Conservation (phyloP, 2,797 vertebrate genomes). For the Onychomys arenicola region DNA sequence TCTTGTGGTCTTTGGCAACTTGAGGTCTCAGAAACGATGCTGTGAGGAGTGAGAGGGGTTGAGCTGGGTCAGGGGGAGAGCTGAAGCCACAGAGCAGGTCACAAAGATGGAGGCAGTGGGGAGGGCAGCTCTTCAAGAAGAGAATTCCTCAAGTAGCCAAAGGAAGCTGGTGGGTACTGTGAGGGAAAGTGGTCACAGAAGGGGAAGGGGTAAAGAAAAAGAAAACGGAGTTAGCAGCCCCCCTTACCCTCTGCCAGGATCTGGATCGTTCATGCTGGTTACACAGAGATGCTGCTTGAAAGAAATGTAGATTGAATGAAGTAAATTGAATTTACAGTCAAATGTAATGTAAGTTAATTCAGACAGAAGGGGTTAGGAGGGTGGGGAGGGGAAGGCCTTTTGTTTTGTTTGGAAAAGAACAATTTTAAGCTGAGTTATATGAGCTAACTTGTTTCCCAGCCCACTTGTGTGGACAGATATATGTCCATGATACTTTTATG, state of each 20-base stretch:
- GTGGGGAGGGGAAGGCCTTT: neutral
- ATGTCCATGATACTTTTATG: neutral
- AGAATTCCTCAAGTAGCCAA: neutral
- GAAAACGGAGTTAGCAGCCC: slow-evolving; percentile 1
- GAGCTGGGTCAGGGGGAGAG: slow-evolving; percentile 23
- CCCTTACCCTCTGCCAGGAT: neutral
- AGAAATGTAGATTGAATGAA: slow-evolving; percentile 50
- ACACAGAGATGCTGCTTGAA: neutral
- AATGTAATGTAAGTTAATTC: slow-evolving; percentile 66
- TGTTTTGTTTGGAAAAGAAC: slow-evolving; percentile 20
- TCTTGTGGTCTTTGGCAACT: slow-evolving; percentile 16
- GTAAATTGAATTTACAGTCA: slow-evolving; percentile 63
- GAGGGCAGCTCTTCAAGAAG: neutral
- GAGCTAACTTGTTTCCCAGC: slow-evolving; percentile 4
- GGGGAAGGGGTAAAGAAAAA: slow-evolving; percentile 35
- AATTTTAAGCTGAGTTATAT: neutral
- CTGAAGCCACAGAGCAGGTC: slow-evolving; percentile 55
- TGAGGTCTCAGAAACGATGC: slow-evolving; percentile 51
- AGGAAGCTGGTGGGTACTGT: slow-evolving; percentile 34
- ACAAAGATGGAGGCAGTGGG: slow-evolving; percentile 23
- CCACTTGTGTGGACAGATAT: neutral
- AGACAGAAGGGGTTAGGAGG: neutral
- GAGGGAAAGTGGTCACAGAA: neutral
- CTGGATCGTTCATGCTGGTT: neutral
- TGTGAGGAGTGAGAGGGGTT: slow-evolving; percentile 63